Percentiles rank a stretch among this genome's conserved stretches.
phyloP scores from a whole-genome alignment of 1,140 invertebrate species.

The Euura lappo region DNA sequence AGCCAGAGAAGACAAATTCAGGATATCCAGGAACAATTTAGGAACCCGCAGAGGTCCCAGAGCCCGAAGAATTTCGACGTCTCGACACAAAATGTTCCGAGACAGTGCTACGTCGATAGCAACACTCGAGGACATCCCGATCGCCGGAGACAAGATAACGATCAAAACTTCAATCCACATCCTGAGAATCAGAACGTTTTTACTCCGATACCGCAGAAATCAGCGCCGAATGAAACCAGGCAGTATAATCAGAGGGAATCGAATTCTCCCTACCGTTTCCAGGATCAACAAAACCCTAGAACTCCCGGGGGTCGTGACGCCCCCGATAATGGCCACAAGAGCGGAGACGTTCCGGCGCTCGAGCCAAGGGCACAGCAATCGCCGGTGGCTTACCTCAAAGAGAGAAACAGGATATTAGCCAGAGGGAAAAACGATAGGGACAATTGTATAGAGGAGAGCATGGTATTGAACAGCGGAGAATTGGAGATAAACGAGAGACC shows the following conservation, averaged over 20 bases:
- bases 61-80: neutral
- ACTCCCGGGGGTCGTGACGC: slow-evolving; percentile 15
- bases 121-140: neutral
- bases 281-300: neutral
- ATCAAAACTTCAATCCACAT: neutral
- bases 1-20: neutral
- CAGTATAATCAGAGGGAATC: neutral
- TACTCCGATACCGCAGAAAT: neutral
- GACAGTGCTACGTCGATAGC: neutral
- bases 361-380: slow-evolving; percentile 16
- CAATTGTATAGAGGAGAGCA: slow-evolving; percentile 56
- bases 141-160: neutral
- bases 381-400: slow-evolving; percentile 34
- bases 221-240: neutral
- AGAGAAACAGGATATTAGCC: slow-evolving; percentile 31
- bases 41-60: neutral
- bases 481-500: slow-evolving; percentile 61
- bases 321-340: slow-evolving; percentile 43
- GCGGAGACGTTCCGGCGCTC: slow-evolving; percentile 15
- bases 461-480: slow-evolving; percentile 64
- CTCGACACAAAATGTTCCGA: neutral
- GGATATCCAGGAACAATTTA: neutral
- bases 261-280: neutral
- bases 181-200: neutral
- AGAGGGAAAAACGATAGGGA: slow-evolving; percentile 38